A percentile compares a stretch with the other conserved stretches of the same genome.
Conservation (phyloP, 2,888 invertebrate species). For the Tenodera sinensis region DNA sequence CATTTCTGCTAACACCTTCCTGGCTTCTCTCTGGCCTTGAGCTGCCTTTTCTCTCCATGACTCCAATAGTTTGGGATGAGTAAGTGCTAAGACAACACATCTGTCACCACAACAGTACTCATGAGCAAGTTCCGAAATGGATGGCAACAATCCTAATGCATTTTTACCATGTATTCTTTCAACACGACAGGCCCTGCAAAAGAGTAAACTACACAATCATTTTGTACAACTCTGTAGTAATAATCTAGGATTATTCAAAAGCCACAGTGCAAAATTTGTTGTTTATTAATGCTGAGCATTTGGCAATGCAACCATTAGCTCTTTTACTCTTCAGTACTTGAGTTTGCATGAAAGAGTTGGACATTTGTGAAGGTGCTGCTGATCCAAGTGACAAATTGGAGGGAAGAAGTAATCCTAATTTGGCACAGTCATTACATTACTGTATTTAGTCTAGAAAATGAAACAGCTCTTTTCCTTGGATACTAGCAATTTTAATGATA, state of each 20-base stretch:
- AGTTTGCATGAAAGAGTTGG: too few species aligned
- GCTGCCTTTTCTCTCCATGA: slow-evolving; percentile 25
- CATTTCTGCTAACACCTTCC: slow-evolving; percentile 32
- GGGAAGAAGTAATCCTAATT: too few species aligned
- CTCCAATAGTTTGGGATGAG: slow-evolving; percentile 26
- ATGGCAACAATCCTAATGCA: slow-evolving; percentile 17
- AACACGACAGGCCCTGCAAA: slow-evolving; percentile 17
- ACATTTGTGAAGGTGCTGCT: too few species aligned
- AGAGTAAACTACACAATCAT: neutral
- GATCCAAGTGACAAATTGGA: too few species aligned
- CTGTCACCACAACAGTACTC: slow-evolving; percentile 27
- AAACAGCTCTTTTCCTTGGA: too few species aligned
- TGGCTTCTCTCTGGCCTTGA: slow-evolving; percentile 25
- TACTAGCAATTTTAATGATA: too few species aligned
- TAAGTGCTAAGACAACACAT: slow-evolving; percentile 28
- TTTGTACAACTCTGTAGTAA: neutral
- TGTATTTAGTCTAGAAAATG: too few species aligned
- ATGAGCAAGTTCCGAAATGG: slow-evolving; percentile 26
- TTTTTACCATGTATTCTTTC: slow-evolving; percentile 18
- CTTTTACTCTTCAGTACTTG: neutral
- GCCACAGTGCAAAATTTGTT: too few species aligned
- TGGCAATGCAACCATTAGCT: too few species aligned
- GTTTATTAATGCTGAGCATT: too few species aligned
- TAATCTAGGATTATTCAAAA: too few species aligned
- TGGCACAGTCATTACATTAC: too few species aligned